Evolutionary conservation across 2,888 invertebrate species (phyloP).

Genomic region (Cephus sareptanus): DNA sequence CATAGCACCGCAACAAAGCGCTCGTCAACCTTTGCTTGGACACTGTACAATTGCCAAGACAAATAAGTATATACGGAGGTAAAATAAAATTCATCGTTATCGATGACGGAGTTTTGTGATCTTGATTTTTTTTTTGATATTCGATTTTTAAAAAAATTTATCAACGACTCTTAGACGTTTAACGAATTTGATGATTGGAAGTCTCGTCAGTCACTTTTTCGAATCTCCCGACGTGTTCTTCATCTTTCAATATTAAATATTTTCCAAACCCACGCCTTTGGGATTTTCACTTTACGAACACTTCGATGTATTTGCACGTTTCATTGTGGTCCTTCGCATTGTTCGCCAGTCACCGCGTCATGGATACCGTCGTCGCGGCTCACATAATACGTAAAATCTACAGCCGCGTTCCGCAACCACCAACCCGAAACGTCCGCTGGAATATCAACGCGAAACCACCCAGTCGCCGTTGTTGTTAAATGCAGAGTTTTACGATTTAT

Average conservation of each 20-base stretch:
- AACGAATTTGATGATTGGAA: too few species aligned
- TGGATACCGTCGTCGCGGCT: not conserved
- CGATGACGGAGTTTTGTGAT: not conserved
- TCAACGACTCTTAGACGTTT: not conserved
- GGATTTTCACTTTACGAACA: not conserved
- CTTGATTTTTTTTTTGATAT: not conserved
- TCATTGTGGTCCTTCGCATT: not conserved
- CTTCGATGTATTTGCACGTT: not conserved
- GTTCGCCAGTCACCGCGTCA: conserved; percentile 3
- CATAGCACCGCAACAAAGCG: conserved; percentile 32
- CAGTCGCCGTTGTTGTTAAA: conserved; percentile 2
- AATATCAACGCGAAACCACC: not conserved
- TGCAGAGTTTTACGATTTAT: not conserved
- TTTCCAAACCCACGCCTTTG: not conserved
- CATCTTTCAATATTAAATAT: not conserved
- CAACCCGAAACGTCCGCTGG: not conserved
- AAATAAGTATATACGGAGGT: not conserved
- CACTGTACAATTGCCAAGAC: conserved; percentile 35
- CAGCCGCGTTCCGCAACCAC: not conserved
- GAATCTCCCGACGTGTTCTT: not conserved
- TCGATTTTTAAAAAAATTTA: not conserved
- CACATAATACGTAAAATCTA: not conserved
- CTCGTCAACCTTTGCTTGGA: conserved; percentile 40
- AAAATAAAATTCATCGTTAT: not conserved
- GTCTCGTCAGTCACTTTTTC: not conserved